Conservation (phyloP, 2,888 invertebrate genomes). For the Clostera curtula region DNA sequence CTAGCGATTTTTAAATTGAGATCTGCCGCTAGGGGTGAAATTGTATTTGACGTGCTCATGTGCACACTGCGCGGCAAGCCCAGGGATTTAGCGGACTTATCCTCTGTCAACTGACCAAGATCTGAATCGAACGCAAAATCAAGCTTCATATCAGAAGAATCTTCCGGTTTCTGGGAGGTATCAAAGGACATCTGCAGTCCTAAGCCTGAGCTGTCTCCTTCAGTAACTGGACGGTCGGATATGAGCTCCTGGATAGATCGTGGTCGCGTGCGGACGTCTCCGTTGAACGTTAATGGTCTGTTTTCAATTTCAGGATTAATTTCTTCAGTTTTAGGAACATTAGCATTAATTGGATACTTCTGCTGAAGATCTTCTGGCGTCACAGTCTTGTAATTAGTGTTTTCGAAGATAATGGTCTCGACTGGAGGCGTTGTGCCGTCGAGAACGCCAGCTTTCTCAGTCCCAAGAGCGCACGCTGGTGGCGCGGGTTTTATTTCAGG, state of each 20-base stretch:
- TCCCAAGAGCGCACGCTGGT: slow-evolving; percentile 31
- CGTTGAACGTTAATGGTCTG: slow-evolving; percentile 51
- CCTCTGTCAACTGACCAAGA: slow-evolving; percentile 83
- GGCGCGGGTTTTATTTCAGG: slow-evolving; percentile 42
- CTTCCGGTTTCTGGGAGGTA: slow-evolving; percentile 77
- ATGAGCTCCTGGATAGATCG: slow-evolving; percentile 66
- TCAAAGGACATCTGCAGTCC: slow-evolving; percentile 82
- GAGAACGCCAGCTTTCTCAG: slow-evolving; percentile 75
- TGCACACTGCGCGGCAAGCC: slow-evolving; percentile 76
- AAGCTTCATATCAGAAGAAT: slow-evolving; percentile 90
- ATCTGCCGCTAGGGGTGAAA: slow-evolving; percentile 89
- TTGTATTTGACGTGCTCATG: slow-evolving; percentile 80
- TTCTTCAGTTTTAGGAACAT: slow-evolving; percentile 65
- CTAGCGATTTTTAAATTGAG: slow-evolving; percentile 95
- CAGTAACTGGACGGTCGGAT: slow-evolving; percentile 49
- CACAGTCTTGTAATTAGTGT: slow-evolving; percentile 90
- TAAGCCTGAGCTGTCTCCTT: slow-evolving; percentile 55
- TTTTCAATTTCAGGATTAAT: slow-evolving; percentile 68
- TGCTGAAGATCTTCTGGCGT: slow-evolving; percentile 80
- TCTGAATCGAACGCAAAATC: slow-evolving; percentile 94
- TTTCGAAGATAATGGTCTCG: slow-evolving; percentile 92
- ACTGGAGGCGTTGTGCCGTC: slow-evolving; percentile 87
- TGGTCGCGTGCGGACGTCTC: slow-evolving; percentile 57
- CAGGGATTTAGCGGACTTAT: slow-evolving; percentile 74
- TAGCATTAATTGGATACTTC: slow-evolving; percentile 70